Evolutionary conservation across 2,888 invertebrate genomes (phyloP).

Genomic region (Allophyes oxyacanthae): DNA sequence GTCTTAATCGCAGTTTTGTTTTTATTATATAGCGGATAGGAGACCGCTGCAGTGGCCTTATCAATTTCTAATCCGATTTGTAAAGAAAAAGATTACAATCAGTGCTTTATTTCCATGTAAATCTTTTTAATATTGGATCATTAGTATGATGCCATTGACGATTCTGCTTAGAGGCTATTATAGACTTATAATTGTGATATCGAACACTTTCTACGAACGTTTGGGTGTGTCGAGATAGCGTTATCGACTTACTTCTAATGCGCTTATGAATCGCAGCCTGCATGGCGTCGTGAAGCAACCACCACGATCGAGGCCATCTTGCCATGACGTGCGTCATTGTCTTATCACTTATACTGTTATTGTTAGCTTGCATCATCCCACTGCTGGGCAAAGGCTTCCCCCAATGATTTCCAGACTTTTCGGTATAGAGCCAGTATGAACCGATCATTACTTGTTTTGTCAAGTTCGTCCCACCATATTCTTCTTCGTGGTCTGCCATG

Average conservation of each 20-base stretch:
- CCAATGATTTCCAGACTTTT: no score
- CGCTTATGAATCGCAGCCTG: slow-evolving; percentile 29
- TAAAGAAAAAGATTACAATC: background rate
- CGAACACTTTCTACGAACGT: slow-evolving; percentile 22
- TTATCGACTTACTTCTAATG: slow-evolving; percentile 28
- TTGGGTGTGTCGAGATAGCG: slow-evolving; percentile 1
- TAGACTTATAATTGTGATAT: slow-evolving; percentile 12
- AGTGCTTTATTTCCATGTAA: background rate
- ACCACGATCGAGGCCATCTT: slow-evolving; percentile 1
- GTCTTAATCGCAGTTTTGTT: no score
- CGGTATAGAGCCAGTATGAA: no score
- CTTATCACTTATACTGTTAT: background rate
- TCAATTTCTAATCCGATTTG: background rate
- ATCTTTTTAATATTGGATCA: background rate
- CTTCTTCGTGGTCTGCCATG: no score
- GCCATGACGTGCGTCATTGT: background rate
- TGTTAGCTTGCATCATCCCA: no score
- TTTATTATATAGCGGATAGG: no score
- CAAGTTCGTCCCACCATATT: no score
- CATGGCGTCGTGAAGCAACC: slow-evolving; percentile 17
- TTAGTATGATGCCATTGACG: slow-evolving; percentile 1
- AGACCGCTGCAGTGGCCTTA: background rate
- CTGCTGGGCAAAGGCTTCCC: no score
- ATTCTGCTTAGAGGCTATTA: slow-evolving; percentile 9
- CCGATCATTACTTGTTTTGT: no score